phyloP scores from a whole-genome alignment of 2,113 vertebrate species.

The Peromyscus polionotus region DNA sequence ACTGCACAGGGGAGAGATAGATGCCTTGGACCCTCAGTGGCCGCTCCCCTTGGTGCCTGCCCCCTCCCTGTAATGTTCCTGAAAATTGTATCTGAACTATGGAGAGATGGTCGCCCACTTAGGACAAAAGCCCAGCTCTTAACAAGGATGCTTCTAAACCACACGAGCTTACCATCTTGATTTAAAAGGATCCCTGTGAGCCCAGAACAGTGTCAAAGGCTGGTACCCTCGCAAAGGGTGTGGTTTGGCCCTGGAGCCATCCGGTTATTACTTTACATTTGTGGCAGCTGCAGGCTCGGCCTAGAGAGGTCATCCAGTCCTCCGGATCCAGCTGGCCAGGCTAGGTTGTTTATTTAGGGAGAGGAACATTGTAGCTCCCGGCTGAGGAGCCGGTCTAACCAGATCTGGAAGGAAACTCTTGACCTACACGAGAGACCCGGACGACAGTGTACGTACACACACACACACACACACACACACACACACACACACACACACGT shows the following conservation, averaged over 20 bases:
- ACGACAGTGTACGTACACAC: background rate
- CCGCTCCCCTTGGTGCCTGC: background rate
- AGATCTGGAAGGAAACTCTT: background rate
- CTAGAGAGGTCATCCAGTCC: background rate
- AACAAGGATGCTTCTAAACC: background rate
- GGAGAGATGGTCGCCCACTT: background rate
- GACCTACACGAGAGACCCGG: background rate
- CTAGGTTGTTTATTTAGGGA: background rate
- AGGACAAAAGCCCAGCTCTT: background rate
- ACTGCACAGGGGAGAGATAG: background rate
- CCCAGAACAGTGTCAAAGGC: background rate
- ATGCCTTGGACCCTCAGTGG: background rate
- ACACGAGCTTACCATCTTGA: background rate
- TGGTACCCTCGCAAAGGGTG: background rate
- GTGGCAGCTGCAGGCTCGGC: conserved; percentile 29
- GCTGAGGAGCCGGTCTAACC: conserved; percentile 16
- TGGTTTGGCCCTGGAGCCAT: background rate
- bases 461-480: too few species aligned
- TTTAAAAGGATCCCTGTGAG: background rate
- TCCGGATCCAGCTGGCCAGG: background rate
- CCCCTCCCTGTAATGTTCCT: background rate
- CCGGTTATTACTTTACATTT: background rate
- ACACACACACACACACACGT: background rate
- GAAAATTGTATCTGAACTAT: background rate
- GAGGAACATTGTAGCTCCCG: background rate